These are phyloP conservation scores for Crotalus horridus DNA, from an alignment of 2,113 vertebrate genomes.

Conservation along the genomic window DNA sequence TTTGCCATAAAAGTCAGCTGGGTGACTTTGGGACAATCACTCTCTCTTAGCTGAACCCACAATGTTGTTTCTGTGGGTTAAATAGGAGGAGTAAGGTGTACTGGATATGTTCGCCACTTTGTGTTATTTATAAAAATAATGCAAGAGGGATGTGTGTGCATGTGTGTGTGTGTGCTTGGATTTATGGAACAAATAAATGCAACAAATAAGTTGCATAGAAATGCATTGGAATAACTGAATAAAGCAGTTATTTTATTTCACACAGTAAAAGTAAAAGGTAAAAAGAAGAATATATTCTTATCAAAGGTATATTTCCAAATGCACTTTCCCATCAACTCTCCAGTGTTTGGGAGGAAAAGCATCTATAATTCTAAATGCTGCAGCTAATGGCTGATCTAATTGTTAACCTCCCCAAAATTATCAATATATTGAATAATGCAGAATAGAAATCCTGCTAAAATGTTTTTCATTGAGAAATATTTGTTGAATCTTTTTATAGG, in stretches of 20 bases:
- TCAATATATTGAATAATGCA: neutral
- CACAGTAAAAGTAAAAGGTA: too few species aligned
- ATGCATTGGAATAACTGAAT: neutral
- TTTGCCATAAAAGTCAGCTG: neutral
- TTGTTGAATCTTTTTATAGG: neutral
- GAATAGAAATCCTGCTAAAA: neutral
- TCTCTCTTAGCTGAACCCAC: neutral
- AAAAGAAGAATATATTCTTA: neutral
- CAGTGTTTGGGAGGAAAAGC: rapidly evolving
- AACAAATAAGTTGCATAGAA: neutral
- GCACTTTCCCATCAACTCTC: neutral
- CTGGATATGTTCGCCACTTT: neutral
- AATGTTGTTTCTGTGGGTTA: neutral
- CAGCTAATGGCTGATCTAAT: neutral
- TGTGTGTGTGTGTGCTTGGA: neutral
- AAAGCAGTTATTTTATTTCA: neutral
- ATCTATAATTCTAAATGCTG: neutral
- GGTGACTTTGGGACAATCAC: neutral
- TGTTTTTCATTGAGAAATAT: neutral
- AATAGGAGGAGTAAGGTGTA: neutral
- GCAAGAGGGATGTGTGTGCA: neutral
- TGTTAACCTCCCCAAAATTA: constrained; percentile 13
- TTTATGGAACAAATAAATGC: neutral
- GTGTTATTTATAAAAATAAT: neutral
- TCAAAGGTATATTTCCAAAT: neutral